Percentiles rank a stretch among this genome's conserved stretches.
phyloP scores from a whole-genome alignment of 2,113 vertebrate species.

The Cyanoderma ruficeps region DNA sequence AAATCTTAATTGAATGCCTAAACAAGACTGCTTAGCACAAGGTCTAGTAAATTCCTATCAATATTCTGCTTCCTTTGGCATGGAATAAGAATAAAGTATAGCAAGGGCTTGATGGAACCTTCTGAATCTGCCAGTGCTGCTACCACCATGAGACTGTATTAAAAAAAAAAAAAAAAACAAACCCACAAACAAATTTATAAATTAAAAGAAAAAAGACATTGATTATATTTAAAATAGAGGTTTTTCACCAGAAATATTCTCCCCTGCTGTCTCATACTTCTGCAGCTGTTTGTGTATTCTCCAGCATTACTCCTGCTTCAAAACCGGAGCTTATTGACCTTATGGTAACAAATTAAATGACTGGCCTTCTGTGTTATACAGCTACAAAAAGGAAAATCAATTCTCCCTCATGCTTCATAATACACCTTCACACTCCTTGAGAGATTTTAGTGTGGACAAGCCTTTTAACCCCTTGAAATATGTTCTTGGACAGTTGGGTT shows the following conservation, averaged over 20 bases:
- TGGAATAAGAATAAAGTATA: background rate
- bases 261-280: background rate
- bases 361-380: background rate
- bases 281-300: background rate
- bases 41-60: background rate
- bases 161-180: background rate
- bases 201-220: background rate
- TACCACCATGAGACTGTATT: background rate
- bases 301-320: background rate
- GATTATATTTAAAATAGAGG: background rate
- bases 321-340: background rate
- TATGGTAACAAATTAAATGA: background rate
- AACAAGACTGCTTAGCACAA: background rate
- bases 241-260: background rate
- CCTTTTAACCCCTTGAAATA: background rate
- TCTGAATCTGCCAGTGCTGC: background rate
- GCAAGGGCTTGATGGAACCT: background rate
- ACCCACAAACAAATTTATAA: background rate
- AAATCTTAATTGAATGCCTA: background rate
- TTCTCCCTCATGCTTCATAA: background rate
- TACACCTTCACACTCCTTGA: background rate
- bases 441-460: background rate
- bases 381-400: background rate
- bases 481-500: background rate
- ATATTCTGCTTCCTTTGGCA: background rate